Conservation (phyloP, 1,140 invertebrate genomes). For the Drosophila ironensis region DNA sequence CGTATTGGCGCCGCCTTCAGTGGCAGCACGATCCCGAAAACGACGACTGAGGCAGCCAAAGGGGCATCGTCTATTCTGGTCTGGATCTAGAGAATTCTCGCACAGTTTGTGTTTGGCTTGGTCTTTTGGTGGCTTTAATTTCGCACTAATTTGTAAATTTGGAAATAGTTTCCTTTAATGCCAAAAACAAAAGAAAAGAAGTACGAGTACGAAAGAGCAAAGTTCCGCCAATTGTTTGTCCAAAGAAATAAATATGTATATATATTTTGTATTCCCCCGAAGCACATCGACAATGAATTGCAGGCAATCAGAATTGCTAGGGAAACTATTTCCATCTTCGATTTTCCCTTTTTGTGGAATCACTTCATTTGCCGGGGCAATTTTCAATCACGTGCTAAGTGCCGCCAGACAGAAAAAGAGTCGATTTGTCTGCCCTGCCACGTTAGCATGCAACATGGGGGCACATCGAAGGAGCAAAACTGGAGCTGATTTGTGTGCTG, state of each 20-base stretch:
- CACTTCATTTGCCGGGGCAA: constrained; percentile 67
- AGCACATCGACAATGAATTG: constrained; percentile 50
- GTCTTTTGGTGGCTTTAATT: constrained; percentile 54
- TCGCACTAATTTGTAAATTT: constrained; percentile 77
- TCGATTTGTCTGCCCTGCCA: constrained; percentile 73
- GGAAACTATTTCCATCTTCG: constrained; percentile 10
- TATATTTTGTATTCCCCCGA: constrained; percentile 21
- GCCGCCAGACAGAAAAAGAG: constrained; percentile 57
- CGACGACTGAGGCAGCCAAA: background rate
- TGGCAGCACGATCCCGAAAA: constrained; percentile 17
- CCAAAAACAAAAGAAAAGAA: constrained; percentile 45
- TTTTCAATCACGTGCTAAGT: constrained; percentile 80
- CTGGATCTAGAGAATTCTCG: background rate
- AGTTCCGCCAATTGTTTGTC: constrained; percentile 43
- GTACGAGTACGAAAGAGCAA: constrained; percentile 43
- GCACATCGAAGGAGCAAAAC: constrained; percentile 1
- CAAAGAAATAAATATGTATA: constrained; percentile 5
- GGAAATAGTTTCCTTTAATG: constrained; percentile 73
- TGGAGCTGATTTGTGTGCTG: constrained; percentile 60
- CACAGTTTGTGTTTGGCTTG: constrained; percentile 5
- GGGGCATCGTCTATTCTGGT: constrained; percentile 5
- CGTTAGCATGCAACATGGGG: constrained; percentile 57
- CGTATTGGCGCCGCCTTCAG: constrained; percentile 19
- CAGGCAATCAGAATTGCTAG: constrained; percentile 37
- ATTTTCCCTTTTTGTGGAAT: constrained; percentile 29